phyloP scores from a whole-genome alignment of 23 tunicate species.

The Oikopleura dioica region DNA sequence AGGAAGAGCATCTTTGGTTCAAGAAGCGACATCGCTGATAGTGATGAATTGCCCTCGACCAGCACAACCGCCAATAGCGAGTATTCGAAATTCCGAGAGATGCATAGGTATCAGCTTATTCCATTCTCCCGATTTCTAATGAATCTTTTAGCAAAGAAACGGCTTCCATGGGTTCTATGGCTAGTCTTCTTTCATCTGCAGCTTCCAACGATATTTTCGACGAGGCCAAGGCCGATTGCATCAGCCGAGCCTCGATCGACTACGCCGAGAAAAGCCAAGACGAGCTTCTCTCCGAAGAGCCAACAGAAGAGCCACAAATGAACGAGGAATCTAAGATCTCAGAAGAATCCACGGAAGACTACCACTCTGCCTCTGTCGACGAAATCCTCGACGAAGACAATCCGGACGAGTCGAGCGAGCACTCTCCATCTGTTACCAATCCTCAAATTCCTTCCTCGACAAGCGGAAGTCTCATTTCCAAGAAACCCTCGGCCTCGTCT shows the following conservation, averaged over 20 bases:
- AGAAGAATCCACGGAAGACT: not conserved
- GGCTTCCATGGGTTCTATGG: not conserved
- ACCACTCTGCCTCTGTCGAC: not conserved
- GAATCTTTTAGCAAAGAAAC: not conserved
- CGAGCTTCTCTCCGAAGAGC: not conserved
- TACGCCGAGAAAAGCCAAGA: not conserved
- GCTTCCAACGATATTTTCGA: constrained; percentile 8
- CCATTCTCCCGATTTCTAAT: no score
- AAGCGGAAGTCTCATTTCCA: not conserved
- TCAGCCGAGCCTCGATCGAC: not conserved
- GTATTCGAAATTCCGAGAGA: not conserved
- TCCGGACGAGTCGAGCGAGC: not conserved
- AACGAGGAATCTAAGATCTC: not conserved
- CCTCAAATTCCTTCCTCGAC: not conserved
- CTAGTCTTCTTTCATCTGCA: constrained; percentile 4
- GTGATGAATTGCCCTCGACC: not conserved
- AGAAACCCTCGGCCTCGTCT: not conserved
- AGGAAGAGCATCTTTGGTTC: not conserved
- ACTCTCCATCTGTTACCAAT: no score
- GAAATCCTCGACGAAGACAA: no score
- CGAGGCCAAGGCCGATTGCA: not conserved
- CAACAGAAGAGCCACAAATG: not conserved
- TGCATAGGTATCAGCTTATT: not conserved
- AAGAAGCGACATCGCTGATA: not conserved
- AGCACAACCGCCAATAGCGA: not conserved